A percentile compares a stretch with the other conserved stretches of the same genome.
Evolutionary conservation across 2,113 vertebrate genomes (phyloP).

Genomic region (Tinamus guttatus): DNA sequence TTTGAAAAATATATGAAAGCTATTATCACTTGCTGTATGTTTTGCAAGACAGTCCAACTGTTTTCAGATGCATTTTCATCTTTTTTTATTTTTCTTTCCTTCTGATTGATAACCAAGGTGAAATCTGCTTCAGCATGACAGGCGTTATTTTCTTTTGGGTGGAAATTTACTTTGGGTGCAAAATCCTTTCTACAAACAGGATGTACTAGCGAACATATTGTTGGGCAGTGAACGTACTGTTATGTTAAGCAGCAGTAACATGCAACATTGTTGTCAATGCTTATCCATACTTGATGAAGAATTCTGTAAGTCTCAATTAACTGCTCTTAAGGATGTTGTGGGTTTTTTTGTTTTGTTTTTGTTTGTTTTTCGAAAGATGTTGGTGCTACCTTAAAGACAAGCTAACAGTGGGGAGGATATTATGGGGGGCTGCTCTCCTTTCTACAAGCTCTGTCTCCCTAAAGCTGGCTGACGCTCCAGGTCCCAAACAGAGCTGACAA

Average conservation of each 20-base stretch:
- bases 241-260: background rate
- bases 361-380: background rate
- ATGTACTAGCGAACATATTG: background rate
- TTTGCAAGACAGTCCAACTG: background rate
- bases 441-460: background rate
- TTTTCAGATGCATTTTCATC: background rate
- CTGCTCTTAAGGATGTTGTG: background rate
- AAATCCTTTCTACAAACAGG: too few relatives aligned
- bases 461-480: background rate
- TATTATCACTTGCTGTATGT: background rate
- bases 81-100: background rate
- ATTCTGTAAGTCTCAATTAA: background rate
- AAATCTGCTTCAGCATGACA: background rate
- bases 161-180: too few relatives aligned
- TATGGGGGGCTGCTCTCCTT: background rate
- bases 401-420: too few relatives aligned
- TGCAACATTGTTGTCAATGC: background rate
- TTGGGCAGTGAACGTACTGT: background rate
- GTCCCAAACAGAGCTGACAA: fast-evolving
- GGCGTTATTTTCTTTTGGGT: background rate
- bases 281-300: background rate
- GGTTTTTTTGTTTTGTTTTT: too few relatives aligned
- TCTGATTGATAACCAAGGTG: background rate
- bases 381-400: background rate
- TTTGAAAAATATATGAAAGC: background rate